These are phyloP conservation scores for Macrostomum lignano DNA, from an alignment of 1,140 invertebrate genomes.

Conservation along the genomic window DNA sequence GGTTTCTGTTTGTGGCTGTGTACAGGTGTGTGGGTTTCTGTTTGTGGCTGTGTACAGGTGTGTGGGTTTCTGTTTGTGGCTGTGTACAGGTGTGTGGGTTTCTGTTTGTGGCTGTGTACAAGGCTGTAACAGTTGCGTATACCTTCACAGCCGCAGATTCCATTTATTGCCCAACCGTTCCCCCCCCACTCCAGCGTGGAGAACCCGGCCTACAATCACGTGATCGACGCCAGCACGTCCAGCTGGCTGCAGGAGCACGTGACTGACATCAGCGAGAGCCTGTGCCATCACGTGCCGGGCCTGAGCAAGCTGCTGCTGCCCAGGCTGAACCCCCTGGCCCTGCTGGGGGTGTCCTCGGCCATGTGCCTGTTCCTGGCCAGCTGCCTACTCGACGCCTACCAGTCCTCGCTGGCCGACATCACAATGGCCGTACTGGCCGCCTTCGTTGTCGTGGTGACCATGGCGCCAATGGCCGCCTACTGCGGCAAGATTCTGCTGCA, in stretches of 20 bases:
- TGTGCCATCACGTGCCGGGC: constrained; percentile 29
- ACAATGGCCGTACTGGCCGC: background rate
- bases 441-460: background rate
- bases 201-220: constrained; percentile 32
- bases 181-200: too few species aligned
- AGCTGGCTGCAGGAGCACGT: constrained; percentile 33
- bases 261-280: constrained; percentile 30
- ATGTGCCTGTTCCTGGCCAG: constrained; percentile 25
- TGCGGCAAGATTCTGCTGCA: constrained; percentile 33
- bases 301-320: constrained; percentile 29
- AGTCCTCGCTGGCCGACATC: background rate
- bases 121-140: too few species aligned
- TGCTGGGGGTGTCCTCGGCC: constrained; percentile 28
- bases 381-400: constrained; percentile 29
- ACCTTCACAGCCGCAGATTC: too few species aligned
- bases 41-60: too few species aligned
- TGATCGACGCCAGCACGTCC: constrained; percentile 29
- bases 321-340: constrained; percentile 29
- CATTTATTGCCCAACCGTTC: too few species aligned
- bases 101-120: too few species aligned
- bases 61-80: too few species aligned
- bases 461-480: constrained; percentile 12
- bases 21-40: too few species aligned
- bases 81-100: too few species aligned
- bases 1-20: too few species aligned